phyloP scores from a whole-genome alignment of 64 coral and sea anemone species.

The Montipora foliosa region DNA sequence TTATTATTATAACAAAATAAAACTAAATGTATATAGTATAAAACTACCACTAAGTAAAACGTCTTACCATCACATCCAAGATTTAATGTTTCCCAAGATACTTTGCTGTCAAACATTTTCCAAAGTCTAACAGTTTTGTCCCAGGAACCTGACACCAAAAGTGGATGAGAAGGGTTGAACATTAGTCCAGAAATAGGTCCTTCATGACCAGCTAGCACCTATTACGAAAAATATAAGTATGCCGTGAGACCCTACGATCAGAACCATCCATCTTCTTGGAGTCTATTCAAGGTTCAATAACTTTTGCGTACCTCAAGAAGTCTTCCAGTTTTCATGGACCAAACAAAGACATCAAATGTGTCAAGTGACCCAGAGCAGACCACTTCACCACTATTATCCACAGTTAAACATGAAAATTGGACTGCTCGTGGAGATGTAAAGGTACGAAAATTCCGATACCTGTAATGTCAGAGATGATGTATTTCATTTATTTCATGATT shows the following conservation, averaged over 20 bases:
- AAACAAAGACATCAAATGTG: constrained; percentile 98
- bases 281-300: background rate
- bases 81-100: constrained; percentile 83
- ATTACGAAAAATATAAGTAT: background rate
- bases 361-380: constrained; percentile 89
- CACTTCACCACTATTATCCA: constrained; percentile 93
- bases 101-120: constrained; percentile 94
- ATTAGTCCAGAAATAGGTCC: constrained; percentile 86
- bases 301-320: constrained; percentile 73
- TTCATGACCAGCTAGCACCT: constrained; percentile 96
- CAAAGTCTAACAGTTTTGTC: constrained; percentile 95
- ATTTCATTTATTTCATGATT: background rate
- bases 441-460: constrained; percentile 90
- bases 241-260: background rate
- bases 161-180: constrained; percentile 89
- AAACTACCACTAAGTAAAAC: background rate
- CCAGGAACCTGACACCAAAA: constrained; percentile 95
- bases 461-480: background rate
- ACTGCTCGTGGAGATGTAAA: constrained; percentile 90
- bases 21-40: too few relatives aligned
- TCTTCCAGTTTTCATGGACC: constrained; percentile 92
- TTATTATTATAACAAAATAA: too few relatives aligned
- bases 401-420: constrained; percentile 92
- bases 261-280: background rate
- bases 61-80: constrained; percentile 88